Percentiles rank a stretch among this genome's conserved stretches.
Conservation (phyloP, 2,797 vertebrate species). For the Sebastes steindachneri region DNA sequence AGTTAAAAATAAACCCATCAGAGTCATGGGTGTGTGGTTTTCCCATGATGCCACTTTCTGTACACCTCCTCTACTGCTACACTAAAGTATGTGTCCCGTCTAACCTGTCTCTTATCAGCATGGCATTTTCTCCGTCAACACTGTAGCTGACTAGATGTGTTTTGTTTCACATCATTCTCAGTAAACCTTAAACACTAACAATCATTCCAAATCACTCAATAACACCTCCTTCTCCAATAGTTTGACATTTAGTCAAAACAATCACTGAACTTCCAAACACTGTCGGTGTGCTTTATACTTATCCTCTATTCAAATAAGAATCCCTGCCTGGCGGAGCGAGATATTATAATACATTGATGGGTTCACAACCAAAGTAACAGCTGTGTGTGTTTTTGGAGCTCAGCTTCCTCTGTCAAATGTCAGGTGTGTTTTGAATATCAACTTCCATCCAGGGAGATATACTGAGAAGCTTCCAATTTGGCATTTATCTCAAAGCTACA, state of each 20-base stretch:
- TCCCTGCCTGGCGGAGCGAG: background rate
- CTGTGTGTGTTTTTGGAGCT: background rate
- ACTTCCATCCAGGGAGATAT: background rate
- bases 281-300: background rate
- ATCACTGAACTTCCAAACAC: conserved; percentile 2
- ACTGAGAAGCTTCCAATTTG: conserved; percentile 3
- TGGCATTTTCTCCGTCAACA: background rate
- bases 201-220: background rate
- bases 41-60: background rate
- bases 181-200: background rate
- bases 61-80: too few relatives aligned
- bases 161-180: conserved; percentile 6
- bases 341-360: conserved; percentile 2
- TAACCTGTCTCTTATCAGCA: background rate
- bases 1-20: background rate
- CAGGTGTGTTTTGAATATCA: conserved; percentile 45
- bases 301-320: background rate
- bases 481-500: conserved; percentile 24
- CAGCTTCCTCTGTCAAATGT: conserved; percentile 35
- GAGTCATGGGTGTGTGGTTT: rapidly evolving
- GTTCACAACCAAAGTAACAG: background rate
- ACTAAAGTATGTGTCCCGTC: too few relatives aligned
- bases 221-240: background rate
- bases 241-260: conserved; percentile 36
- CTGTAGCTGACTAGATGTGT: background rate